Evolutionary conservation across 2,113 vertebrate genomes (phyloP), one percentile per base, ranked within the genome.

Genomic region (Ramphastos sulfuratus): DNA sequence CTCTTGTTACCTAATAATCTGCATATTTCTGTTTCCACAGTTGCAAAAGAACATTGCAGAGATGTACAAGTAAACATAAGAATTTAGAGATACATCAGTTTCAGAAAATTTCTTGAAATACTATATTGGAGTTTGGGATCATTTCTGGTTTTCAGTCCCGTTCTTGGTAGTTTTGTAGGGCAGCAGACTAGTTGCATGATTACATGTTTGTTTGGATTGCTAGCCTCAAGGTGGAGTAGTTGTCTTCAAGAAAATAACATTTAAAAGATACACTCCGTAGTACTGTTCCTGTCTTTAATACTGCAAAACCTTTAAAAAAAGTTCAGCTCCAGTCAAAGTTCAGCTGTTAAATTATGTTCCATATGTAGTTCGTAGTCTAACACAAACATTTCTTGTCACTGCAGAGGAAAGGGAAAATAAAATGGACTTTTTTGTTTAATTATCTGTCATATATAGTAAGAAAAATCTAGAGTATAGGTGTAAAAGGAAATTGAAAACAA

Each of bases 201-300:
- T 71, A 23, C 61, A 16, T 35, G 0, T 44, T 44, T 70, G 75
- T 96, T 96, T 86, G 94, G 63, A 37, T 76, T 31, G 10, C 37
- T 79, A 74, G 61, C 96, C 97, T 94, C 97, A 86, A 97, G 96
- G 80, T 96, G 95, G 95, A 92, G 95, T 90, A 24, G 4, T 97
- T 74, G 59, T 84, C 78, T 81, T 88, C 76, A 70, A 85, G 67
- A 9, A 67, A 46, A 8, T 27, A 9, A 1, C 15, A 33, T 90
- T 66, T 5, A 13, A 33, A 46, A 15, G 31, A 11, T 10, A 1
- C 0, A 1, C 28, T 25, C 6, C 2, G 6, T 75, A 54, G 11
- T 44, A 3, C 52, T 30, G 27, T 23, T 7, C 12, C 17, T 17
- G 35, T 66, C 24, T 61, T 37, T 23, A 33, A 27, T n/a, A 12